phyloP scores from a whole-genome alignment of 2,113 vertebrate genomes.

The Cottus gobio region DNA sequence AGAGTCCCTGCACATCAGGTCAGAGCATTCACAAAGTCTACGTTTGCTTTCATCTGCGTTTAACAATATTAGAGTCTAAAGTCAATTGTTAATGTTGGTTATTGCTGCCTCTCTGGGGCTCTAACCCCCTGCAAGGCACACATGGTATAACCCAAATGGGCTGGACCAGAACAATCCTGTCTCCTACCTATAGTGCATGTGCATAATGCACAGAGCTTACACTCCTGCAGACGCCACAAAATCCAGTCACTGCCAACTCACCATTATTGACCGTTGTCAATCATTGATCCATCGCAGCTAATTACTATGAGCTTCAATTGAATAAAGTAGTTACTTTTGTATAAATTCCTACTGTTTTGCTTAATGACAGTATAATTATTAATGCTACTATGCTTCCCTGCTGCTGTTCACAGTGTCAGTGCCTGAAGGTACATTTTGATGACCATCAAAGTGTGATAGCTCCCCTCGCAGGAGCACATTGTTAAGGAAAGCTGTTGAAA shows the following conservation, averaged over 20 bases:
- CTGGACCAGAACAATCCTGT: not conserved
- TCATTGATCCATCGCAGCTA: not conserved
- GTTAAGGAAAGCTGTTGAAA: conserved; percentile 82
- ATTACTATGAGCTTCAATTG: conserved; percentile 11
- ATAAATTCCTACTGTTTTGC: not conserved
- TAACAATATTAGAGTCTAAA: not conserved
- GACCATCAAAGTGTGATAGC: conserved; percentile 84
- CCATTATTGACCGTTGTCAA: not conserved
- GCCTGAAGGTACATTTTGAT: conserved; percentile 46
- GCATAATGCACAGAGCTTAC: not conserved
- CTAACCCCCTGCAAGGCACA: not conserved
- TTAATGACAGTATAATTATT: not conserved
- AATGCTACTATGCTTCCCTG: not conserved
- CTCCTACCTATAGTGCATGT: not conserved
- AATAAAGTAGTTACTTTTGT: not conserved
- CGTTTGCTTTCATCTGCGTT: not conserved
- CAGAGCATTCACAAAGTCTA: not conserved
- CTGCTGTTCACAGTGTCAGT: not conserved
- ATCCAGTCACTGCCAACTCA: not conserved
- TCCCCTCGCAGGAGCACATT: conserved; percentile 80
- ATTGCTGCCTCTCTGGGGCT: no score
- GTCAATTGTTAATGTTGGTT: not conserved
- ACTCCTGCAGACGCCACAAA: not conserved
- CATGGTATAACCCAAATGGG: not conserved
- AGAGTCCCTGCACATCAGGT: no score